Evolutionary conservation across 1,140 invertebrate species (phyloP), one percentile per base, ranked within the genome.

Genomic region (Heliconius himera): DNA sequence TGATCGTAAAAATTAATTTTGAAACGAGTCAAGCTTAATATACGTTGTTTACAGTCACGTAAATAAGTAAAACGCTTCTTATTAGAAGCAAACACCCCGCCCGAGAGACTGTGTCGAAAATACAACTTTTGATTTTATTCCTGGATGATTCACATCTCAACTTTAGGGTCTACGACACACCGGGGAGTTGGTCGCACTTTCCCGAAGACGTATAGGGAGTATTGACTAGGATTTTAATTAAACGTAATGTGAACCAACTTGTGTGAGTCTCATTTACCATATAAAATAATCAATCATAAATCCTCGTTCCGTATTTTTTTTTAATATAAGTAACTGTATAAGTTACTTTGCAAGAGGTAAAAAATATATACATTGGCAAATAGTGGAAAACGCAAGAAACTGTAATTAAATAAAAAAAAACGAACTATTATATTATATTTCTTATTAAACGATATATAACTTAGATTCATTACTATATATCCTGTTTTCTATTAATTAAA

Each of bases 191-290:
- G 77, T 75, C 74, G 73, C 77, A 60, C 60, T 26, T 74, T 78
- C 77, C 74, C 66, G n/a, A 74, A 82, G 66, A 29, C 22, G 49
- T 51, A 76, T 26, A 72, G 18, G 72, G 46, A 72, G 77, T 79
- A 73, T 81, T 80, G 79, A 82, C 77, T 76, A 81, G 75, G 66
- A 83, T 81, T 83, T 83, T 81, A 83, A 81, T 81, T 81, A 83
- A 81, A 74, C 82, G 54, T 81, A 78, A 83, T 76, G 51, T 29
- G 70, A 78, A 74, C 49, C 46, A 77, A 77, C 78, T 80, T 77
- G 22, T 18, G 41, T 49, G 33, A 22, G 8, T 16, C 11, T 26
- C 4, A 13, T 6, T 66, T 29, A 16, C 49, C 6, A 51, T 66
- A 66, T 66, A 29, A 16, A 29, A 0, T 6, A 66, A 66, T 6